Evolutionary conservation across 2,888 invertebrate species (phyloP), one percentile per base, ranked within the genome.

Genomic region (Cheilosia soror): DNA sequence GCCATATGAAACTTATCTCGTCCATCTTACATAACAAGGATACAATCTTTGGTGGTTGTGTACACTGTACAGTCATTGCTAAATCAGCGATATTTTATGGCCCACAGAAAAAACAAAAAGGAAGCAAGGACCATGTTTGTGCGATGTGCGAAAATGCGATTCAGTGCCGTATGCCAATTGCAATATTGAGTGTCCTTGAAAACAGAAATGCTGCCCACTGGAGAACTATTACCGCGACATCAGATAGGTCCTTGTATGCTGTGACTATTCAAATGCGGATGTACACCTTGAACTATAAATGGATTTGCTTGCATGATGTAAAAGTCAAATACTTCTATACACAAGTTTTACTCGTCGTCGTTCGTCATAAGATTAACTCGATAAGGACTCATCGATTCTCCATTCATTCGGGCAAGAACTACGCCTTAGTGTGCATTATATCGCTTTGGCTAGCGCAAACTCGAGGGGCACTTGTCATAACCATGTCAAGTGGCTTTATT

Each of bases 401-500:
- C 27, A 72, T 68, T 71, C 84, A 69, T 47, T 55, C 27, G 62
- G 49, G 44, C 44, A 49, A 40, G 29, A 65, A 71, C 53, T 78
- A 57, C 44, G 66, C 66, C 57, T 62, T 68, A 76, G 62, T 53
- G 57, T 81, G 85, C 85, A 85, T 81, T 81, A 85, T 85, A 77
- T 55, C 76, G 76, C 81, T 76, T 81, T 81, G 77, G 72, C 76
- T 72, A 81, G 81, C 76, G 85, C 77, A 81, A 85, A 68, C 76
- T 85, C 44, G 68, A 85, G 76, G 62, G 25, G 20, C 62, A 85
- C 85, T 85, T 81, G 71, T 81, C 76, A 81, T 69, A 85, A 81
- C 81, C 76, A 85, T 85, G 85, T 85, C 85, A 85, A 85, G 85
- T 81, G 57, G 44, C 44, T 77, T 77, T 85, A 81, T 85, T 85